Base-by-base conservation (phyloP, 2,113 vertebrate genomes). In the Himantopus leucocephalus region DNA sequence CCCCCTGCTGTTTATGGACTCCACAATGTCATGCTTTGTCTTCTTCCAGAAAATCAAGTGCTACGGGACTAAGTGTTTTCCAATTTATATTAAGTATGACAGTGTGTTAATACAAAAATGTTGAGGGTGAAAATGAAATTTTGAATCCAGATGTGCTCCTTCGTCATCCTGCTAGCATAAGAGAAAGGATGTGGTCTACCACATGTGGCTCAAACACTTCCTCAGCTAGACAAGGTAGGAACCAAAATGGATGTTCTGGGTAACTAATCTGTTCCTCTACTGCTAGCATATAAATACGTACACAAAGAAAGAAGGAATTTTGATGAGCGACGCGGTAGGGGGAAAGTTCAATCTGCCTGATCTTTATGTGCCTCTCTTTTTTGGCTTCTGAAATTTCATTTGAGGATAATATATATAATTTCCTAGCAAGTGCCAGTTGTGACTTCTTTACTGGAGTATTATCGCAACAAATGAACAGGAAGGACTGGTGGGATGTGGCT, bases 121-220 rank as follows among this genome's bases (percentile, higher is more conserved):
- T 96, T 97, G 86, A 94, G 90, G 73, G 93, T 97, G 97, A 97
- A 98, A 97, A 97, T 97, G 95, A 98, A 98, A 98, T 97, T 98
- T 94, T 97, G 94, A 95, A 97, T 97, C 98, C 98, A 98, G 97
- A 98, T 98, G 98, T 98, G 95, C 92, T 98, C 94, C 96, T 98
- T 97, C 91, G 45, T 97, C 96, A 97, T 93, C 90, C 14, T 53
- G 48, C 47, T 94, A 96, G 79, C 72, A 58, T 47, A 97, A 94
- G 62, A 95, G 94, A 96, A 96, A 96, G 96, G 87, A 97, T 97
- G 92, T 91, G 88, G 96, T 88, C 81, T 97, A 94, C 96, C 96
- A 97, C 96, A 96, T 94, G 93, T 90, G 90, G 85, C 81, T 97
- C 84, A 96, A 97, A 96, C 75, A 75, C 88, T 98, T 97, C 97